phyloP scores from a whole-genome alignment of 1,140 invertebrate genomes.

The Subanguina moxae region DNA sequence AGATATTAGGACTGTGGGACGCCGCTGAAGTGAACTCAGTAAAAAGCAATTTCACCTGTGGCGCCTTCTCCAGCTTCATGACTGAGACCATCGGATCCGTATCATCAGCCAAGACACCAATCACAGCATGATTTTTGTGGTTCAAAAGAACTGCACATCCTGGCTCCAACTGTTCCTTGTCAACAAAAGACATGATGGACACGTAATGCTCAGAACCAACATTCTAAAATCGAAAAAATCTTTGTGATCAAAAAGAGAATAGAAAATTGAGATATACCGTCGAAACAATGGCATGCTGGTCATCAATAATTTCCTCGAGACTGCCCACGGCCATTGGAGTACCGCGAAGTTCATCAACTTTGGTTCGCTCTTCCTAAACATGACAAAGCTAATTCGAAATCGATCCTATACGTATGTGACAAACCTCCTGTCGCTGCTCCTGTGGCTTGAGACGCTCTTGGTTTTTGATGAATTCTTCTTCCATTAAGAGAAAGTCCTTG shows the following conservation, averaged over 20 bases:
- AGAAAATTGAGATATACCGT: constrained; percentile 66
- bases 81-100: constrained; percentile 99
- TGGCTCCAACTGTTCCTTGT: constrained; percentile 97
- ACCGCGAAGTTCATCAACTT: constrained; percentile 95
- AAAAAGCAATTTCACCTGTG: constrained; percentile 66
- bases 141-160: constrained; percentile 97
- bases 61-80: constrained; percentile 99
- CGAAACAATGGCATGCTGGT: constrained; percentile 99
- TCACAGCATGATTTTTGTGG: constrained; percentile 96
- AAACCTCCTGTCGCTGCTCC: constrained; percentile 87
- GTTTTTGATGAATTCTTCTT: constrained; percentile 98
- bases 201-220: constrained; percentile 99
- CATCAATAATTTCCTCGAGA: constrained; percentile 98
- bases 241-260: not conserved
- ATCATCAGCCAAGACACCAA: constrained; percentile 95
- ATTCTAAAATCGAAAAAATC: constrained; percentile 63
- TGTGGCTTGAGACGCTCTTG: constrained; percentile 96
- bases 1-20: no score
- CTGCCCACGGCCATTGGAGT: constrained; percentile 99
- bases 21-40: no score
- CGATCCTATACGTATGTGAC: not conserved
- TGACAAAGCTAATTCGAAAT: constrained; percentile 1
- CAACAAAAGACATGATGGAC: constrained; percentile 96
- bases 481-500: constrained; percentile 97
- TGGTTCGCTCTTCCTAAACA: constrained; percentile 73